Evolutionary conservation across 2,888 invertebrate species (phyloP), one percentile per base, ranked within the genome.

Genomic region (Hermaeophaga mercurialis): DNA sequence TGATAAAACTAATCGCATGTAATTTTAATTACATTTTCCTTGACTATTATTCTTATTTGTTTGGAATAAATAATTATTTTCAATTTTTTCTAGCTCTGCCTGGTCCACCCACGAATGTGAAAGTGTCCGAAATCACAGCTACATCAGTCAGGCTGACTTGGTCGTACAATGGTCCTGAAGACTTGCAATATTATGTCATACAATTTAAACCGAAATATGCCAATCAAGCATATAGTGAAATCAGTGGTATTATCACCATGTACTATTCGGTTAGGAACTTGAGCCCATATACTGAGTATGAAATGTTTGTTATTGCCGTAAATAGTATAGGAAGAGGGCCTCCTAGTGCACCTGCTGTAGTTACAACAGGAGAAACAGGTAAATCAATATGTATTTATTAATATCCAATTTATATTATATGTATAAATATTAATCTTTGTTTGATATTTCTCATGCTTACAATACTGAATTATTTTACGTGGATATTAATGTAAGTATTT

Each of bases 321-420:
- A 98, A 96, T 82, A 90, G 89, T 78, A 91, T 96, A 65, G 98
- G 98, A 36, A 84, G 94, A 59, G 96, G 98, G 28, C 88, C 89
- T 28, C 90, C 94, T 1, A 96, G 96, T 63, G 81, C 87, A 15
- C 90, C 96, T 0, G 91, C 91, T 38, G 88, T 91, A 73, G 91
- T 95, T 71, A 96, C 95, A 65, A 99, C 98, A 17, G 96, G 94
- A 73, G 96, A 96, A 85, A 92, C 95, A 83, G 94, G 96, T 97
- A 86, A 34, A 34, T 12, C 11, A n/a, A n/a, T n/a, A n/a, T n/a
- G n/a, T n/a, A n/a, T n/a, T n/a, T n/a, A n/a, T n/a, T n/a, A n/a
- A n/a, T n/a, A n/a, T n/a, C n/a, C n/a, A n/a, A n/a, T n/a, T n/a
- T n/a, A n/a, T n/a, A n/a, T n/a, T n/a, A n/a, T n/a, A n/a, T n/a